Conservation (phyloP, 2,113 vertebrate genomes). For the Loxodonta africana region DNA sequence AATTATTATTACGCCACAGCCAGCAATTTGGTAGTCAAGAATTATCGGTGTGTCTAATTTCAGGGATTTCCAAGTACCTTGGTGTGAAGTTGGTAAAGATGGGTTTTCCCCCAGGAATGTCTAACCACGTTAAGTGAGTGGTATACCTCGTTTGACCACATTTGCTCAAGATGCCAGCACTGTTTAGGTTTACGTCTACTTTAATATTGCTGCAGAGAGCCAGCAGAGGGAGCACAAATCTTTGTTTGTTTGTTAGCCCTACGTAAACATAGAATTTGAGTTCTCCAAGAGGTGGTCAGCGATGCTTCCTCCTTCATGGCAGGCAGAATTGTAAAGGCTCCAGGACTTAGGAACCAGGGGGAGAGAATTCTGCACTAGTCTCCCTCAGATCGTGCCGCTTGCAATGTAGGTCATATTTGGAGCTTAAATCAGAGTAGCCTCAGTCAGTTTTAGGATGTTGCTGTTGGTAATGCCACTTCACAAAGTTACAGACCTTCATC, state of each 20-base stretch:
- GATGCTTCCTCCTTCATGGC: background rate
- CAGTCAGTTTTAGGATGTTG: background rate
- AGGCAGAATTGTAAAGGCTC: background rate
- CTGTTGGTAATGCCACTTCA: background rate
- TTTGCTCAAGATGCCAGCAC: slow-evolving; percentile 59
- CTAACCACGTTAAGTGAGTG: background rate
- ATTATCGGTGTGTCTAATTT: slow-evolving; percentile 65
- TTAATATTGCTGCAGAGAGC: slow-evolving; percentile 57
- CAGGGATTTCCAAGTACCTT: slow-evolving; percentile 54
- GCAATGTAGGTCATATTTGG: slow-evolving; percentile 47
- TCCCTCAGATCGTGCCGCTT: background rate
- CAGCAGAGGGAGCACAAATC: slow-evolving; percentile 84
- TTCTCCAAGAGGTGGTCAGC: slow-evolving; percentile 13
- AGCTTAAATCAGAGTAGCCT: slow-evolving; percentile 59
- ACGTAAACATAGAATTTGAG: slow-evolving; percentile 29
- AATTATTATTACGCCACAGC: slow-evolving; percentile 79
- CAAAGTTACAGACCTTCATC: background rate
- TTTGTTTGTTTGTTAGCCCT: slow-evolving; percentile 73
- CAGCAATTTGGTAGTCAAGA: slow-evolving; percentile 75
- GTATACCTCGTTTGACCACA: background rate
- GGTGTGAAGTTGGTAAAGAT: slow-evolving; percentile 22
- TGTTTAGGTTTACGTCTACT: background rate
- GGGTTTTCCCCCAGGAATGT: background rate
- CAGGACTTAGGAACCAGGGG: slow-evolving; percentile 19
- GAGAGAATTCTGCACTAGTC: background rate